Percentiles rank a stretch among this genome's conserved stretches.
These are phyloP conservation scores for Okamejei kenojei DNA, from an alignment of 2,797 vertebrate genomes.

Conservation along the genomic window DNA sequence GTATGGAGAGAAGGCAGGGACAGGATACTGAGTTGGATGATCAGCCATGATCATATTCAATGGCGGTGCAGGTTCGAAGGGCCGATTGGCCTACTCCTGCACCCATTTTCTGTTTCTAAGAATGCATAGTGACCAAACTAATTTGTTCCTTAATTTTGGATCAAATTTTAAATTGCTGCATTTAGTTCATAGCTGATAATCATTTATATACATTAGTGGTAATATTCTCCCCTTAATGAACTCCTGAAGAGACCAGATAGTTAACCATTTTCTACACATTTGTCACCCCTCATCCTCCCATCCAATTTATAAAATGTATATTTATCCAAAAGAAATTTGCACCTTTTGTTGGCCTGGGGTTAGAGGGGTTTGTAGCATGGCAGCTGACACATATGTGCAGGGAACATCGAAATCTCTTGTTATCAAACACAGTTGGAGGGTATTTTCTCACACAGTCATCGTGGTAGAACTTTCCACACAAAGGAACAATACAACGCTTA, in stretches of 20 bases:
- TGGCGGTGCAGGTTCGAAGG: no score
- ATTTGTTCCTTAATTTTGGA: neutral
- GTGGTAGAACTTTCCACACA: slow-evolving; percentile 94
- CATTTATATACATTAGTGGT: neutral
- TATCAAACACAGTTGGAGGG: slow-evolving; percentile 79
- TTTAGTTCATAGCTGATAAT: neutral
- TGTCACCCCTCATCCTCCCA: neutral
- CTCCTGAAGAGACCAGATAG: neutral
- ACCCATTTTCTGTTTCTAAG: no score
- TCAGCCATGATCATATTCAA: no score
- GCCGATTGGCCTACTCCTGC: no score
- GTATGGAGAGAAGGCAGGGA: no score
- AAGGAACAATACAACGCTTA: slow-evolving; percentile 76
- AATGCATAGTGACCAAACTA: neutral
- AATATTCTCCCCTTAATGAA: neutral
- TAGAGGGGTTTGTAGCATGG: slow-evolving; percentile 70
- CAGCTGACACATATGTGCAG: slow-evolving; percentile 92
- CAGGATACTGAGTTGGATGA: no score
- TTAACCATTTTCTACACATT: neutral
- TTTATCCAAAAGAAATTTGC: neutral
- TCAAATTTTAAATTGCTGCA: neutral
- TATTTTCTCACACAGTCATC: slow-evolving; percentile 77
- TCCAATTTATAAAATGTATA: neutral
- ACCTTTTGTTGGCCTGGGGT: slow-evolving; percentile 80
- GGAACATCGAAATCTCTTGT: slow-evolving; percentile 88